These are phyloP conservation scores for Thyatira batis DNA, from an alignment of 2,888 invertebrate genomes.

Conservation along the genomic window DNA sequence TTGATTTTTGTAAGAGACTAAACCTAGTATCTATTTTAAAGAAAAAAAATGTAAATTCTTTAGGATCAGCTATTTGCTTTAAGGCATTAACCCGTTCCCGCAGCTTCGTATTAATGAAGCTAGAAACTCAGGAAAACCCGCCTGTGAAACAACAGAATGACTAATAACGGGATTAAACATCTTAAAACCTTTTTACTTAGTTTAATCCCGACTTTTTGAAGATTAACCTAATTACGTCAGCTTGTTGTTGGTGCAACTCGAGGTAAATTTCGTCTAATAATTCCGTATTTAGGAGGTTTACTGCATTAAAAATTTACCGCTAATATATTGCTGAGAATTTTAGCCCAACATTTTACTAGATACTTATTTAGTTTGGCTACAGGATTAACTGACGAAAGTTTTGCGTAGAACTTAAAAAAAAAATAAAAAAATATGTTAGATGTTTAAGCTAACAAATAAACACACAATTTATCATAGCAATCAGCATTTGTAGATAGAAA, in stretches of 20 bases:
- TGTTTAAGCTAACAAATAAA: no score
- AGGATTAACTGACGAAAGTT: no score
- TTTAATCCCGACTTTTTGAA: conserved; percentile 47
- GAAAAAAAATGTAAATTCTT: not conserved
- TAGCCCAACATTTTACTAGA: not conserved
- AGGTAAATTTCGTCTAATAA: conserved; percentile 35
- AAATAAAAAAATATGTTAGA: no score
- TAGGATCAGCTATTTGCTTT: not conserved
- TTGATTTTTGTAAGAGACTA: no score
- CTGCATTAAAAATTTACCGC: conserved; percentile 6
- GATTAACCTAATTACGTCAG: conserved; percentile 49
- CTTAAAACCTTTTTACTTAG: conserved; percentile 57
- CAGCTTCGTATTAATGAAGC: not conserved
- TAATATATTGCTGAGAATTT: not conserved
- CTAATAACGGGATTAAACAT: conserved; percentile 54
- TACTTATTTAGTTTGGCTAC: no score
- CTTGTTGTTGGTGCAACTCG: conserved; percentile 37
- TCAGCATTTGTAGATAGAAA: no score
- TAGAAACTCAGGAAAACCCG: conserved; percentile 23
- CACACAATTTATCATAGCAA: no score
- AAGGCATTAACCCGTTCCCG: not conserved
- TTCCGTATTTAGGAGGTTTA: conserved; percentile 15
- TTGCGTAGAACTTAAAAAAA: no score
- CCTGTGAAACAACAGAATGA: conserved; percentile 42
- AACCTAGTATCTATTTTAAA: no score